Conservation (phyloP, 2,888 invertebrate species). For the Bruchidius siliquastri region DNA sequence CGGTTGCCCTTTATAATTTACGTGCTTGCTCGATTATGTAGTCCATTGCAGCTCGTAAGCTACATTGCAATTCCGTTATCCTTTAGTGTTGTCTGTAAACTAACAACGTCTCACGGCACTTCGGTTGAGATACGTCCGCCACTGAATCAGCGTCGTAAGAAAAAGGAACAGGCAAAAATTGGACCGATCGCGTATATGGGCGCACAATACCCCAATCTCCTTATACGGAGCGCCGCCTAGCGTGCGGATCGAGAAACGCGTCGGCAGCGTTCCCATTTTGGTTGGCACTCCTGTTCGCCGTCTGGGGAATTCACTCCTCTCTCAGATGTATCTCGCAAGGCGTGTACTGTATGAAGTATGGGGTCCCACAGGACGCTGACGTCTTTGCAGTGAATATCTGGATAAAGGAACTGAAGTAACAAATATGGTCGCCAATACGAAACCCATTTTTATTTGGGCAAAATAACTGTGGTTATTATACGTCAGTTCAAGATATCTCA, state of each 20-base stretch:
- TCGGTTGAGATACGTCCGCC: too few species aligned
- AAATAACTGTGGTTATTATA: too few species aligned
- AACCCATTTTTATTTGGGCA: too few species aligned
- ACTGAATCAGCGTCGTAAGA: neutral
- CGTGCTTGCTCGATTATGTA: too few species aligned
- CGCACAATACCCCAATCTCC: slow-evolving; percentile 47
- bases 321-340: slow-evolving; percentile 33
- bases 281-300: slow-evolving; percentile 36
- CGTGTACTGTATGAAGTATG: slow-evolving; percentile 42
- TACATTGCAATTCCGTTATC: too few species aligned
- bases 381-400: slow-evolving; percentile 33
- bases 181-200: slow-evolving; percentile 42
- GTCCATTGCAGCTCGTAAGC: too few species aligned
- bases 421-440: slow-evolving; percentile 35
- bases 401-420: slow-evolving; percentile 42
- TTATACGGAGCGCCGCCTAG: slow-evolving; percentile 27
- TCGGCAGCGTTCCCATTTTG: slow-evolving; percentile 46
- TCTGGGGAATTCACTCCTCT: slow-evolving; percentile 39
- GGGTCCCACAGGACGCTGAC: slow-evolving; percentile 45
- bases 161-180: slow-evolving; percentile 45
- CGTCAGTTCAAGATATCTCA: too few species aligned
- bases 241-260: neutral
- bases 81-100: too few species aligned
- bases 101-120: too few species aligned
- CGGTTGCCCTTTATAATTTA: too few species aligned